These are phyloP conservation scores for Silurus lanzhouensis DNA, from an alignment of 2,797 vertebrate species.

Conservation along the genomic window DNA sequence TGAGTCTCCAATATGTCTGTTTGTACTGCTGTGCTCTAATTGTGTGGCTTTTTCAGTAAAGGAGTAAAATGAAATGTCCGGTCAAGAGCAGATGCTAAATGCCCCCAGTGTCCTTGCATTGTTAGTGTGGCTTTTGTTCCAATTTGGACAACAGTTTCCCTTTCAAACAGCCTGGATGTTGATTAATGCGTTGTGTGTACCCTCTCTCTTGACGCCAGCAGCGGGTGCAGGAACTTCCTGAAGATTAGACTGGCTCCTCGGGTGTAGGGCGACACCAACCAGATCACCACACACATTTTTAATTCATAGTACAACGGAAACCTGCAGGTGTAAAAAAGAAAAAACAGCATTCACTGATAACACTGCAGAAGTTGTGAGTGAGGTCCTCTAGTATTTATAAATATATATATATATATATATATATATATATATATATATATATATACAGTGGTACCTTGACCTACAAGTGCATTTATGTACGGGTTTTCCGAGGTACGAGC, in stretches of 20 bases:
- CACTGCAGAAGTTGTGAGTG: not conserved
- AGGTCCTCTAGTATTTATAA: too few species aligned
- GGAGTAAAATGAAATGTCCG: not conserved
- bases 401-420: too few species aligned
- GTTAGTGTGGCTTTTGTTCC: not conserved
- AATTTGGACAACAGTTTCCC: not conserved
- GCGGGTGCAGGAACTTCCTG: conserved; percentile 84
- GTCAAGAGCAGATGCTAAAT: not conserved
- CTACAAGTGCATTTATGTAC: too few species aligned
- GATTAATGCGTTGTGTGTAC: conserved; percentile 61
- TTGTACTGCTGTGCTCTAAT: not conserved
- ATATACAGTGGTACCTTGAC: too few species aligned
- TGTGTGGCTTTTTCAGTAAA: not conserved
- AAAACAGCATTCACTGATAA: not conserved
- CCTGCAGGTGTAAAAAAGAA: conserved; percentile 62
- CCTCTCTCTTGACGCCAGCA: conserved; percentile 84
- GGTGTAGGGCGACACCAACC: conserved; percentile 85
- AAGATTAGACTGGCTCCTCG: conserved; percentile 86
- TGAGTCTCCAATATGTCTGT: not conserved
- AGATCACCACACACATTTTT: conserved; percentile 86
- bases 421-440: too few species aligned
- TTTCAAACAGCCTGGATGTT: not conserved
- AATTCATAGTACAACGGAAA: conserved; percentile 86
- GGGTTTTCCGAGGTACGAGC: too few species aligned
- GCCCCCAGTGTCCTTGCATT: not conserved